phyloP scores from a whole-genome alignment of 1,140 invertebrate genomes.

The Semibalanus balanoides region DNA sequence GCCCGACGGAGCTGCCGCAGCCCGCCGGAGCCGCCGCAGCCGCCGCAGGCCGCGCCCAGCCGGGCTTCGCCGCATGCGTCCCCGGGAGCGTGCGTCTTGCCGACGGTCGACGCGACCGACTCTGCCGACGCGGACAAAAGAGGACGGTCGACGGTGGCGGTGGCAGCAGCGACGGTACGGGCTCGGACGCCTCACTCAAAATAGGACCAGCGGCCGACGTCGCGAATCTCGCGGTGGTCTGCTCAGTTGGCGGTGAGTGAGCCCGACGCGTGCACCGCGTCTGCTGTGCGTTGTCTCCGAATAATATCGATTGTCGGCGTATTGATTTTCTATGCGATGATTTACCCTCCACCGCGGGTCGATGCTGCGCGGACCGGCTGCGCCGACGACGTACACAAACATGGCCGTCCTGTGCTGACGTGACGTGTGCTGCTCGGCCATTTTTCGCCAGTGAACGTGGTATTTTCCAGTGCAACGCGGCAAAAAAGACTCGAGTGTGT shows the following conservation, averaged over 20 bases:
- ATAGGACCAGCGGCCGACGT: background rate
- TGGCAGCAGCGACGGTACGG: background rate
- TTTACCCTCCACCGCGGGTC: slow-evolving; percentile 5
- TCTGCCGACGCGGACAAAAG: background rate
- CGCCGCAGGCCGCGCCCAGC: too few species aligned
- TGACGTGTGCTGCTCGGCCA: background rate
- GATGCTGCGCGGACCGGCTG: background rate
- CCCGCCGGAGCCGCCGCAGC: too few species aligned
- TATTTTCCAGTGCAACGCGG: background rate
- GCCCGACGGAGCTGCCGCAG: too few species aligned
- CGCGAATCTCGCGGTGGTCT: background rate
- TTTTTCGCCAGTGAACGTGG: background rate
- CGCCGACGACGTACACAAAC: background rate
- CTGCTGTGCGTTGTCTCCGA: background rate
- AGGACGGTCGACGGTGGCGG: background rate
- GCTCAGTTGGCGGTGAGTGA: background rate
- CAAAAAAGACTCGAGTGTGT: background rate
- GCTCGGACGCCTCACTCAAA: background rate
- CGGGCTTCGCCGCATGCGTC: background rate
- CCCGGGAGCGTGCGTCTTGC: background rate
- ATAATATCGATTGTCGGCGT: background rate
- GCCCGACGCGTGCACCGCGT: background rate
- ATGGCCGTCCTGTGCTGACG: background rate
- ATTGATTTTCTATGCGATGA: slow-evolving; percentile 5
- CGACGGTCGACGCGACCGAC: background rate